Base-by-base conservation (phyloP, 2,888 invertebrate genomes). In the Gisinianus flammeolus region DNA sequence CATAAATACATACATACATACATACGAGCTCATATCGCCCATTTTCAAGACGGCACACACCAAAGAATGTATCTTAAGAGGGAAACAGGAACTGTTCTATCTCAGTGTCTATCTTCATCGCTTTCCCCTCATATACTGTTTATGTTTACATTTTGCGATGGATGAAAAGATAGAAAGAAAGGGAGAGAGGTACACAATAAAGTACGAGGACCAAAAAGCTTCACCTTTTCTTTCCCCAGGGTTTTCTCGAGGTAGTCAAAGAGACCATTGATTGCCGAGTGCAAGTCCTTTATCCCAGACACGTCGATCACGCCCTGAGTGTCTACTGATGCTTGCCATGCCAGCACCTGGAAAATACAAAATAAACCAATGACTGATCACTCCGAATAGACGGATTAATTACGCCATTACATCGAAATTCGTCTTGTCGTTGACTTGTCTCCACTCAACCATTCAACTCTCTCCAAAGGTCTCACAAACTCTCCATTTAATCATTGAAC, bases 231-330 rank as follows among this genome's bases (percentile, higher is more conserved):
- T 56, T 89, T 88, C 0, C 92, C 92, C 68, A 93, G 88, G 71
- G 92, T 91, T 0, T 89, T 89, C 86, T 92, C 92, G 33, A 92
- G 88, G 79, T 91, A 90, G 75, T 93, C 91, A 78, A 95, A 88
- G 86, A 93, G 91, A 77, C 89, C 87, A 81, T 89, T 89, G 81
- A 93, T 88, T 86, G 93, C 93, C 35, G 91, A 90, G 67, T 89
- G 87, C 28, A 91, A 88, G 82, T 90, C 88, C 0, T 89, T 89
- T 82, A 89, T 88, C 58, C 90, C 89, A 44, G 89, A 88, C 66
- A 90, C 89, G 67, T 89, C 88, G 79, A 90, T 88, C 76, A 89
- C 89, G 79, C 89, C 88, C 81, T 90, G 89, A 8, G 89, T 89
- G 87, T 90, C 88, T 89, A 91, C 90, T 2, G 89, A 89, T 70